A percentile compares a stretch with the other conserved stretches of the same genome.
phyloP scores from a whole-genome alignment of 2,797 vertebrate species.

The Apogon talboti region DNA sequence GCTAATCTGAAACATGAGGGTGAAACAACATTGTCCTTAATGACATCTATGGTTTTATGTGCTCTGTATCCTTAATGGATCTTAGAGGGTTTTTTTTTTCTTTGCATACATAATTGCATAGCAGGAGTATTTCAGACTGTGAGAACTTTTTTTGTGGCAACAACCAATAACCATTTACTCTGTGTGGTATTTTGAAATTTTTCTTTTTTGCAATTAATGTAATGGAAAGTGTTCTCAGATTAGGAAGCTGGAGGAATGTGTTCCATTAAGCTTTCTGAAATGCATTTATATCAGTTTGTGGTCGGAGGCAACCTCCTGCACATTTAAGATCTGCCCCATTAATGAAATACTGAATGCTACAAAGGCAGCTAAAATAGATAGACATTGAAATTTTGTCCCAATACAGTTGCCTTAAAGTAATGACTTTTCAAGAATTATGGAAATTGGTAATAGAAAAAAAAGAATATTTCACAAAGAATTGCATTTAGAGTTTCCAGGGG shows the following conservation, averaged over 20 bases:
- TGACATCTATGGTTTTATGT: slow-evolving; percentile 19
- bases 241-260: slow-evolving; percentile 59
- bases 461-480: too few species aligned
- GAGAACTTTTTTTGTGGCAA: slow-evolving; percentile 34
- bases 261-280: slow-evolving; percentile 66
- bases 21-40: slow-evolving; percentile 11
- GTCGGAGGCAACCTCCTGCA: slow-evolving; percentile 43
- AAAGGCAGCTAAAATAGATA: slow-evolving; percentile 16
- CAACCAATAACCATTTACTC: slow-evolving; percentile 56
- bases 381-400: background rate
- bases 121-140: background rate
- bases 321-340: slow-evolving; percentile 46
- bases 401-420: background rate
- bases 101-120: slow-evolving; percentile 18
- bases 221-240: slow-evolving; percentile 72
- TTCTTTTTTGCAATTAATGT: slow-evolving; percentile 68
- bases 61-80: slow-evolving; percentile 38
- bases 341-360: slow-evolving; percentile 22
- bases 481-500: too few species aligned
- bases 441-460: too few species aligned
- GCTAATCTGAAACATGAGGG: slow-evolving; percentile 5
- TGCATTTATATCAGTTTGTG: slow-evolving; percentile 54
- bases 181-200: slow-evolving; percentile 57
- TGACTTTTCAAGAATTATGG: slow-evolving; percentile 14
- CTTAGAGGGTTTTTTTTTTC: slow-evolving; percentile 22